phyloP scores from a whole-genome alignment of 2,113 vertebrate species.

The Pelvicachromis taeniatus region DNA sequence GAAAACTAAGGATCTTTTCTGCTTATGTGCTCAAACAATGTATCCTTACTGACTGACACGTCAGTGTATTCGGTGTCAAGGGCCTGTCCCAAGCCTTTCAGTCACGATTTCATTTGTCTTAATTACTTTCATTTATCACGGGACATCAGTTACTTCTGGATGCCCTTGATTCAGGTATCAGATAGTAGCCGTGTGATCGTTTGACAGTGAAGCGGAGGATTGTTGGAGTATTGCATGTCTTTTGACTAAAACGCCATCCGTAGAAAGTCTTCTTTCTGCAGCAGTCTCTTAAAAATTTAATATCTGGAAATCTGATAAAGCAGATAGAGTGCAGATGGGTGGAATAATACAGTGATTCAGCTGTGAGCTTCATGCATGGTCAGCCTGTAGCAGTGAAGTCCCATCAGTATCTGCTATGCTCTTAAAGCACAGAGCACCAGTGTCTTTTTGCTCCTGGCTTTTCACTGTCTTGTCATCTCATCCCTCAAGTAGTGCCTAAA shows the following conservation, averaged over 20 bases:
- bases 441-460: not conserved
- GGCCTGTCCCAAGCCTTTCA: not conserved
- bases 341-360: conserved; percentile 39
- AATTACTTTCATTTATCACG: not conserved
- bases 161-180: not conserved
- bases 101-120: not conserved
- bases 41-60: not conserved
- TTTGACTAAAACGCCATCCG: not conserved
- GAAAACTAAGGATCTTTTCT: not conserved
- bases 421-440: not conserved
- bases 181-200: not conserved
- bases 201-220: not conserved
- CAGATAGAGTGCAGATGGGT: conserved; percentile 11
- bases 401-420: not conserved
- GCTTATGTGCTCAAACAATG: not conserved
- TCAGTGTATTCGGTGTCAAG: not conserved
- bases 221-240: not conserved
- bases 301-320: conserved; percentile 8
- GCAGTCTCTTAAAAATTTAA: conserved; percentile 6
- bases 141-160: not conserved
- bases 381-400: not conserved
- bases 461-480: not conserved
- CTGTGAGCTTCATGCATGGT: conserved; percentile 29
- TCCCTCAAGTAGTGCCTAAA: not conserved
- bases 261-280: not conserved